Conservation (phyloP, 2,888 invertebrate genomes). For the Sinhomidia bicolor region DNA sequence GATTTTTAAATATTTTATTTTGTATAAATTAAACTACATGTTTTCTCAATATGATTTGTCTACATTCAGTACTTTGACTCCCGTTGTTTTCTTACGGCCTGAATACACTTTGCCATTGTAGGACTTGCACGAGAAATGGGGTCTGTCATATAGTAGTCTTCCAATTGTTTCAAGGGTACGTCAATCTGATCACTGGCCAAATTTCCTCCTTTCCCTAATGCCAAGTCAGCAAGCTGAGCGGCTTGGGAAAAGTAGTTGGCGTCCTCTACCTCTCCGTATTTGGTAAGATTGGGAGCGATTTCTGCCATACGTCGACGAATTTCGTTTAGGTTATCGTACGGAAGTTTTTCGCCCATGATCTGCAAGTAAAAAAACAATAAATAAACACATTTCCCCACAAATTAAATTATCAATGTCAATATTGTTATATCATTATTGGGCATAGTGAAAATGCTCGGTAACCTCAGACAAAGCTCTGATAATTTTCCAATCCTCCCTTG, state of each 20-base stretch:
- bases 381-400: too few relatives aligned
- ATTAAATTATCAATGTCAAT: too few relatives aligned
- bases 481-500: conserved; percentile 98
- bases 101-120: conserved; percentile 99
- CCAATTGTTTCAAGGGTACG: conserved; percentile 89
- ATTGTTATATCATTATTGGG: too few relatives aligned
- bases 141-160: conserved; percentile 95
- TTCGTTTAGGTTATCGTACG: conserved; percentile 93
- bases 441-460: neutral
- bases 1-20: conserved; percentile 7
- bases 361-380: conserved; percentile 81
- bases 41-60: neutral
- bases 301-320: conserved; percentile 91
- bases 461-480: conserved; percentile 98
- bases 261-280: conserved; percentile 91
- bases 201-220: conserved; percentile 82
- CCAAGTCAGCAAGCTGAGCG: conserved; percentile 85
- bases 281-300: conserved; percentile 93
- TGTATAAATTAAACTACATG: conserved; percentile 35
- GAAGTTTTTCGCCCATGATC: conserved; percentile 87
- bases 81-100: conserved; percentile 90
- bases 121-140: conserved; percentile 97
- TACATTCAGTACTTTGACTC: conserved; percentile 81
- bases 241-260: conserved; percentile 93
- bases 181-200: conserved; percentile 84